Evolutionary conservation across 92 coral and sea anemone species (phyloP), one percentile per base, ranked within the genome.

Genomic region (Blastomussa wellsi): DNA sequence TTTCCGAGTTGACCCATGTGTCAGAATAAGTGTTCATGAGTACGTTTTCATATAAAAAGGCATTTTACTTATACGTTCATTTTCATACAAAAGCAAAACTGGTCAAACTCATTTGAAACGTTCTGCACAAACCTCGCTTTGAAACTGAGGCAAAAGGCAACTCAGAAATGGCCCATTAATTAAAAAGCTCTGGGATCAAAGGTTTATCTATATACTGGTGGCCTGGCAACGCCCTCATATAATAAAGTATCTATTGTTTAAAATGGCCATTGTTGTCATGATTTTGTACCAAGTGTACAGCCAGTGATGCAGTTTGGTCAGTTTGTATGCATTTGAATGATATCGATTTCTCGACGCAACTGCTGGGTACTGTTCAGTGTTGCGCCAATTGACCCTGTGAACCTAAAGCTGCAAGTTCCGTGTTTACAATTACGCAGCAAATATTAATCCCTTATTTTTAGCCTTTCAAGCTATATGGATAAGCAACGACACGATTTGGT

Each of bases 371-470:
- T 33, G 74, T 35, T 69, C 7, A 44, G 11, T 44, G n/a, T n/a
- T n/a, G n/a, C n/a, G 49, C 49, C 49, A 57, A 29, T 57, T 57
- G 52, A 72, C 77, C 77, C 55, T 24, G 77, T 42, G 8, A 41
- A 42, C 48, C 77, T 31, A 53, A 72, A 42, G 44, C 44, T 22
- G 26, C 11, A 72, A 37, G 77, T 72, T 39, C 52, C 35, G 31
- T 62, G 68, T 26, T 47, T 36, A 17, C 17, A 72, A 72, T 24
- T 38, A 42, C 52, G 35, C 28, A 26, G 77, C 33, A 72, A 72
- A 42, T 72, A 19, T 13, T 62, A 26, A 62, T 62, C 35, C 68
- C 33, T 26, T 62, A 62, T 62, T 62, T 62, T 62, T 26, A 62
- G 35, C 35, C 33, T 26, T 28, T 35, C 68, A 9, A 26, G 11